Evolutionary conservation across 2,888 invertebrate genomes (phyloP).

Genomic region (Calephelis perditalis): DNA sequence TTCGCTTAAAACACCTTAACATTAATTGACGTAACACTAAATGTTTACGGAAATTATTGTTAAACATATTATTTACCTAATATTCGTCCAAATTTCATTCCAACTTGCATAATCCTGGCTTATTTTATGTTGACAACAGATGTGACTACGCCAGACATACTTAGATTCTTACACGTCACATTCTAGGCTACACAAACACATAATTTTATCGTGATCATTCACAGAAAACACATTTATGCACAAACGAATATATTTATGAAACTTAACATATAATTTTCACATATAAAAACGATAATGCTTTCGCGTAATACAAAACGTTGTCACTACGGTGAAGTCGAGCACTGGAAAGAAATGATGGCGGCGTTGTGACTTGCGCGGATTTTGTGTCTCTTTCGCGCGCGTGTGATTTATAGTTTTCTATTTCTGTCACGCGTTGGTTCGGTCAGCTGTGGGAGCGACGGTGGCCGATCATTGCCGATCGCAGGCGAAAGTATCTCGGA

Average conservation of each 20-base stretch:
- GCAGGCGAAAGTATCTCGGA: constrained; percentile 70
- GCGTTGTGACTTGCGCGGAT: constrained; percentile 55
- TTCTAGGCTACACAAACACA: constrained; percentile 39
- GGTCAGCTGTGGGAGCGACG: constrained; percentile 74
- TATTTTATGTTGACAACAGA: constrained; percentile 72
- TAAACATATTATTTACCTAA: constrained; percentile 60
- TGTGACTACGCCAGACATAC: constrained; percentile 61
- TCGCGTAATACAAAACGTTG: constrained; percentile 60
- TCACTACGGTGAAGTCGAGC: constrained; percentile 65
- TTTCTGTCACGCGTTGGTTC: constrained; percentile 52
- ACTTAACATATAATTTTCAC: constrained; percentile 64
- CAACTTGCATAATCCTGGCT: constrained; percentile 73
- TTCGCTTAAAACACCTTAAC: no score
- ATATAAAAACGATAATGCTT: constrained; percentile 59
- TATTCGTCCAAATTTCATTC: constrained; percentile 65
- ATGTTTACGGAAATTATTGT: constrained; percentile 32
- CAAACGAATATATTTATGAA: constrained; percentile 49
- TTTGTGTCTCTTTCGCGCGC: constrained; percentile 39
- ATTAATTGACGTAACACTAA: constrained; percentile 15
- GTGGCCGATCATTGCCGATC: constrained; percentile 56
- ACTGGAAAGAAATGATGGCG: constrained; percentile 73
- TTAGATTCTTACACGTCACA: constrained; percentile 41
- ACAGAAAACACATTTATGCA: constrained; percentile 42
- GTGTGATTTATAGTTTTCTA: constrained; percentile 28
- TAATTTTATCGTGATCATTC: constrained; percentile 44